Conservation (phyloP, 2,888 invertebrate species). For the Andrena marginata region DNA sequence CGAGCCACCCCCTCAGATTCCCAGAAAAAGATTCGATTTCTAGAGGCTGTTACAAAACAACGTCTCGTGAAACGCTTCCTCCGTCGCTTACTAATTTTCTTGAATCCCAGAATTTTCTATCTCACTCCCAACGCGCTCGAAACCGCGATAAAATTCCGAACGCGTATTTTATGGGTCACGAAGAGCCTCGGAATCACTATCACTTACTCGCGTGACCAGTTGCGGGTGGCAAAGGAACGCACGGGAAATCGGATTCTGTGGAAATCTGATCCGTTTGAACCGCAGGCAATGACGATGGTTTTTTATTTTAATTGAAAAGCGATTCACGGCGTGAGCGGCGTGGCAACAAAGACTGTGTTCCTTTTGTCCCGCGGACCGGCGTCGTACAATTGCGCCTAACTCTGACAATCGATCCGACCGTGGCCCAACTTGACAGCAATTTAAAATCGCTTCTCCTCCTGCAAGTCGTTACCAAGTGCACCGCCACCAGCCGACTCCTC, state of each 20-base stretch:
- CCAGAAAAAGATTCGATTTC: no score
- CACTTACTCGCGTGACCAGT: neutral
- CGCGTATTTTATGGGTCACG: neutral
- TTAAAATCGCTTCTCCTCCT: constrained; percentile 76
- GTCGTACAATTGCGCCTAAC: constrained; percentile 78
- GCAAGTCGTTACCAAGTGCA: constrained; percentile 49
- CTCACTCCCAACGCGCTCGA: no score
- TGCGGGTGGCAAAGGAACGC: neutral
- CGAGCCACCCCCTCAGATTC: no score
- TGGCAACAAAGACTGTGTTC: constrained; percentile 48
- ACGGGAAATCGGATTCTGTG: neutral
- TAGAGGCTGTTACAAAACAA: neutral
- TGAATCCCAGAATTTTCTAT: neutral
- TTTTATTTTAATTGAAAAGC: constrained; percentile 41
- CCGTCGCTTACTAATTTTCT: neutral
- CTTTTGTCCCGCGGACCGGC: constrained; percentile 43
- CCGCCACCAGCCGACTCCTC: constrained; percentile 42
- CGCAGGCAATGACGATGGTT: neutral
- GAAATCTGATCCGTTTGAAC: no score
- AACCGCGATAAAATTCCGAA: no score
- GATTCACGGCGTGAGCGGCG: constrained; percentile 17
- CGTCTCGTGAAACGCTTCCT: constrained; percentile 8
- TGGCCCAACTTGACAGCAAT: constrained; percentile 84
- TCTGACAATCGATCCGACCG: constrained; percentile 83
- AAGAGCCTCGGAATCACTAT: neutral